A percentile compares a stretch with the other conserved stretches of the same genome.
These are phyloP conservation scores for Nipponia nippon DNA, from an alignment of 2,113 vertebrate genomes.

Conservation along the genomic window DNA sequence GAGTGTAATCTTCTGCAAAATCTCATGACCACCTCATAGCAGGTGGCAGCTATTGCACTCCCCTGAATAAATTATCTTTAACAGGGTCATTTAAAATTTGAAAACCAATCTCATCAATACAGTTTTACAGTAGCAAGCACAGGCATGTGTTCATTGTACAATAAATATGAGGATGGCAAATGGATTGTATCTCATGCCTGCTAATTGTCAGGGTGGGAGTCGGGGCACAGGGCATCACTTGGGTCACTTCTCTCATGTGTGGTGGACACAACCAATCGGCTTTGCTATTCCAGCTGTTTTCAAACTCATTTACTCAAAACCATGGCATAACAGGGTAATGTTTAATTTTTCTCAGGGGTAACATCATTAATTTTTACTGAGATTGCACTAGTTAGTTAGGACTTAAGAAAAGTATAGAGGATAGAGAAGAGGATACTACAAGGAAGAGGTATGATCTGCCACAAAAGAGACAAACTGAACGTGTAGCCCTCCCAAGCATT, in stretches of 20 bases:
- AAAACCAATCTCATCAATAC: background rate
- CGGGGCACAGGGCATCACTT: accelerated
- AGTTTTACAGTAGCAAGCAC: background rate
- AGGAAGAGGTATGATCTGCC: background rate
- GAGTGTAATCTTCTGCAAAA: background rate
- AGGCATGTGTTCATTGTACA: background rate
- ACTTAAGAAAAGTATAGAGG: background rate
- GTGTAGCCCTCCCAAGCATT: background rate
- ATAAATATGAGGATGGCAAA: background rate
- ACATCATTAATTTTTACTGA: background rate
- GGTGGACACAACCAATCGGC: background rate
- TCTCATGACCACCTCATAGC: background rate
- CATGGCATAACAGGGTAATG: background rate
- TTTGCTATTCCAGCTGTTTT: background rate
- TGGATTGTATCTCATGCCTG: background rate
- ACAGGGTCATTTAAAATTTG: background rate
- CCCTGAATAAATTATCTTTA: background rate
- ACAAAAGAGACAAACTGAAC: background rate
- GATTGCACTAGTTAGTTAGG: background rate
- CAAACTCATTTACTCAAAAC: background rate
- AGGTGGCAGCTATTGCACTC: background rate
- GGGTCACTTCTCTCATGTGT: background rate
- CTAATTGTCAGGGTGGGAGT: background rate
- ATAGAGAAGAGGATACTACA: background rate
- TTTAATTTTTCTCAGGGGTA: background rate